Conservation (phyloP, 2,113 vertebrate genomes). For the Climacteris rufus region DNA sequence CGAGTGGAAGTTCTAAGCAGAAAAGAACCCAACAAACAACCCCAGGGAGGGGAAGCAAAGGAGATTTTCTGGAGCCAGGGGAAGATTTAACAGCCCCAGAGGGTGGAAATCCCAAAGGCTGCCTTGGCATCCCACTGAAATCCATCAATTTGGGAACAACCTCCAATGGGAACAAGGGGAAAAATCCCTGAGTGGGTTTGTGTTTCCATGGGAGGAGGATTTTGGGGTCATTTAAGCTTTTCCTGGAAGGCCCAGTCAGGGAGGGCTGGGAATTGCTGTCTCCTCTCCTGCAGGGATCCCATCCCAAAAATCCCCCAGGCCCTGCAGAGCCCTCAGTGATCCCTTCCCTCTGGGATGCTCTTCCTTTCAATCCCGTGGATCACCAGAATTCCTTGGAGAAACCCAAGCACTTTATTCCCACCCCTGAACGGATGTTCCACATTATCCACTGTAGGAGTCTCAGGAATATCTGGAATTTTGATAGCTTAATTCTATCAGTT, state of each 20-base stretch:
- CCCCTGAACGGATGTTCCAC: not conserved
- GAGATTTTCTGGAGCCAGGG: not conserved
- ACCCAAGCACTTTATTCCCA: not conserved
- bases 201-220: not conserved
- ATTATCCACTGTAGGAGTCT: not conserved
- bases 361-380: not conserved
- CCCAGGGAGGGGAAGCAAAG: not conserved
- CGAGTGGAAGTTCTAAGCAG: not conserved
- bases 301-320: not conserved
- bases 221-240: not conserved
- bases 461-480: not conserved
- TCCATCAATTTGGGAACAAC: not conserved
- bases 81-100: not conserved
- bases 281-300: not conserved
- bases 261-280: not conserved
- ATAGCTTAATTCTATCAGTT: accelerated
- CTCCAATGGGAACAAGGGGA: not conserved
- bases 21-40: not conserved
- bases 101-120: not conserved
- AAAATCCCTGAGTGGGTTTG: not conserved
- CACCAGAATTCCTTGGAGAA: not conserved
- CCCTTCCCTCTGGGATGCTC: not conserved
- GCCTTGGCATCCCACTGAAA: not conserved
- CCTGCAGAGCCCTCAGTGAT: not conserved
- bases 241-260: not conserved